Evolutionary conservation across 1,140 invertebrate species (phyloP), one percentile per base, ranked within the genome.

Genomic region (Caenorhabditis tropicalis): DNA sequence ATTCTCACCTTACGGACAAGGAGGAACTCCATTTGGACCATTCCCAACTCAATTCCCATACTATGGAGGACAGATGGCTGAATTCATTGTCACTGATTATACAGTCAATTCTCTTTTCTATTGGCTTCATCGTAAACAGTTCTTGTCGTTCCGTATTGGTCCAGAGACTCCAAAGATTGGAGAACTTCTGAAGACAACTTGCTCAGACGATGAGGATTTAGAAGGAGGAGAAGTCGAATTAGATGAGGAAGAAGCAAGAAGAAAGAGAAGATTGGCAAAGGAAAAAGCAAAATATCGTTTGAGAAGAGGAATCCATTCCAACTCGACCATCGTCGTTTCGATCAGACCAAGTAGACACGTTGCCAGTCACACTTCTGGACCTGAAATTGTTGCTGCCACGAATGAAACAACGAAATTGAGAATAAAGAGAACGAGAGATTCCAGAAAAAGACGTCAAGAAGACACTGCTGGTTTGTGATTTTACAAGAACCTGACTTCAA

Each of bases 81-180:
- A 91, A 83, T 86, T 85, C 29, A 58, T 91, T 65, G 84, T 91
- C 82, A 88, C 86, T 51, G 90, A 91, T 65, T 91, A 84, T 84
- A 90, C 90, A 12, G 56, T 91, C n/a, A 91, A 91, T 56, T 91
- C 90, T 0, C 82, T 91, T 0, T 88, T 91, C 86, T 91, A 91
- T 79, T 86, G 86, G 51, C 56, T 90, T 53, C 89, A 90, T 39
- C 88, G 90, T 16, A 85, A 87, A 29, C 90, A 89, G 12, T 91
- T 91, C 85, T 65, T 91, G 29, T 81, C 81, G 2, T 85, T 91
- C 83, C 87, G 89, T 58, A 84, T 91, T 33, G 90, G 89, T 12
- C 90, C 90, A 19, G 89, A 91, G 31, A 91, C 90, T 7, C 90
- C 90, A 19, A 91, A 91, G 79, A 88, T 91, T 58, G 90, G 90